Percentiles rank a stretch among this genome's conserved stretches.
Conservation (phyloP, 1,140 invertebrate genomes). For the Drosophila busckii region DNA sequence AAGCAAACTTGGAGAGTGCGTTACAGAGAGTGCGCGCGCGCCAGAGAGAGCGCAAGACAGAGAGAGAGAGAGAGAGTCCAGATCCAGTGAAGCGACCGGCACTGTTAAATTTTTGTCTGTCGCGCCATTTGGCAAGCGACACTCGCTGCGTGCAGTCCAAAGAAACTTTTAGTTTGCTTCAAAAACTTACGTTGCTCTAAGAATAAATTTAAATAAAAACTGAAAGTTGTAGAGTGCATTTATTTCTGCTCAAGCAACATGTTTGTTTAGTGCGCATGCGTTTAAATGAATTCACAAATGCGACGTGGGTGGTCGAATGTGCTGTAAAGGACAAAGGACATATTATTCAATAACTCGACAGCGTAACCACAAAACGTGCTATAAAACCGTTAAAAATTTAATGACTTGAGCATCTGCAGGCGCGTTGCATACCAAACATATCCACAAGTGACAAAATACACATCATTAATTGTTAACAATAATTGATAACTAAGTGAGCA, state of each 20-base stretch:
- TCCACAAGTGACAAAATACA: constrained; percentile 43
- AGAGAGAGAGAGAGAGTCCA: constrained; percentile 8
- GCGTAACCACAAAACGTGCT: constrained; percentile 4
- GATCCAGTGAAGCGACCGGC: constrained; percentile 59
- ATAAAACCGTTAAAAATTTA: constrained; percentile 7
- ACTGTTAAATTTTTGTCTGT: constrained; percentile 56
- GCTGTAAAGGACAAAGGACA: constrained; percentile 51
- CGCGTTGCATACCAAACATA: constrained; percentile 45
- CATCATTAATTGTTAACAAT: constrained; percentile 41
- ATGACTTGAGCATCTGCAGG: background rate
- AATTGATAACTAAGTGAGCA: constrained; percentile 15
- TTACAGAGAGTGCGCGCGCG: constrained; percentile 11
- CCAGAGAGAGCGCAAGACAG: constrained; percentile 7
- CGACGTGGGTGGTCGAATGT: constrained; percentile 57
- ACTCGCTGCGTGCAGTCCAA: constrained; percentile 62
- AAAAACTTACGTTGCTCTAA: constrained; percentile 25
- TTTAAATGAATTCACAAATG: constrained; percentile 48
- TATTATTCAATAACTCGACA: constrained; percentile 52
- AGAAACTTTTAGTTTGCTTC: constrained; percentile 13
- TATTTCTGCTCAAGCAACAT: constrained; percentile 53
- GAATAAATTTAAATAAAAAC: no score
- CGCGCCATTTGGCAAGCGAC: constrained; percentile 65
- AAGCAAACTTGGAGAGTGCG: constrained; percentile 7
- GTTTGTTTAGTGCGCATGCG: constrained; percentile 61
- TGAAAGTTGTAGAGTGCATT: no score